Percentiles rank a stretch among this genome's conserved stretches.
Evolutionary conservation across 2,888 invertebrate species (phyloP).

Genomic region (Endomychus coccineus): DNA sequence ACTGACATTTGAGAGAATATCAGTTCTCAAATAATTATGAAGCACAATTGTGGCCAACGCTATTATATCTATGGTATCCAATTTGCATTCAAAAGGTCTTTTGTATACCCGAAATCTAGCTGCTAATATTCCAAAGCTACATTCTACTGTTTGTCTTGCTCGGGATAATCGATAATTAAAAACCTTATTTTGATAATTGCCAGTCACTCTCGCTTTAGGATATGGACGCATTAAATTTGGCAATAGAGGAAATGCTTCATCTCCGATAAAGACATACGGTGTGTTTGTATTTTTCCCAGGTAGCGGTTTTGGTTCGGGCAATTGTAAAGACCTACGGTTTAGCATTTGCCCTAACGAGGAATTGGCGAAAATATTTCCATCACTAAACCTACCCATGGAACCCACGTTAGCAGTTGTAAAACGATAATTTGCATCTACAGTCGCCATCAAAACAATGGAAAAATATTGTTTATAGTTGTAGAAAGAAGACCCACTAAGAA

Average conservation of each 20-base stretch:
- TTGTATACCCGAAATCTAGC: constrained; percentile 18
- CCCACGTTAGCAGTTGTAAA: constrained; percentile 28
- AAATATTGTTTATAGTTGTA: constrained; percentile 30
- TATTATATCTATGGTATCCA: constrained; percentile 17
- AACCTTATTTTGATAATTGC: too few species aligned
- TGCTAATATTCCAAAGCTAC: constrained; percentile 20
- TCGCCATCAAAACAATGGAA: constrained; percentile 28
- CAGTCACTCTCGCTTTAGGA: constrained; percentile 18
- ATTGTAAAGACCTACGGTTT: neutral
- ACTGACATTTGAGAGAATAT: too few species aligned
- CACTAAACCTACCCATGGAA: constrained; percentile 27
- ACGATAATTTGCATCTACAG: constrained; percentile 27
- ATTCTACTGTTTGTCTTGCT: constrained; percentile 14
- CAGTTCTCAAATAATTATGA: constrained; percentile 11
- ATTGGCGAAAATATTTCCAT: constrained; percentile 27
- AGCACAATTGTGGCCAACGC: constrained; percentile 14
- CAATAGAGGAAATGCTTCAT: constrained; percentile 23
- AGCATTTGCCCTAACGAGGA: constrained; percentile 15
- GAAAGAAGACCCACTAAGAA: constrained; percentile 27
- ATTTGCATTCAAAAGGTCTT: constrained; percentile 20
- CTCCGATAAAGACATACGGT: constrained; percentile 20
- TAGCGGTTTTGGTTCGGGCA: constrained; percentile 5
- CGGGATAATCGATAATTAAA: constrained; percentile 18
- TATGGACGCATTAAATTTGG: constrained; percentile 23
- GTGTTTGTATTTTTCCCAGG: constrained; percentile 12